Evolutionary conservation across 2,888 invertebrate genomes (phyloP).

Genomic region (Eueremaeus valkanovi): DNA sequence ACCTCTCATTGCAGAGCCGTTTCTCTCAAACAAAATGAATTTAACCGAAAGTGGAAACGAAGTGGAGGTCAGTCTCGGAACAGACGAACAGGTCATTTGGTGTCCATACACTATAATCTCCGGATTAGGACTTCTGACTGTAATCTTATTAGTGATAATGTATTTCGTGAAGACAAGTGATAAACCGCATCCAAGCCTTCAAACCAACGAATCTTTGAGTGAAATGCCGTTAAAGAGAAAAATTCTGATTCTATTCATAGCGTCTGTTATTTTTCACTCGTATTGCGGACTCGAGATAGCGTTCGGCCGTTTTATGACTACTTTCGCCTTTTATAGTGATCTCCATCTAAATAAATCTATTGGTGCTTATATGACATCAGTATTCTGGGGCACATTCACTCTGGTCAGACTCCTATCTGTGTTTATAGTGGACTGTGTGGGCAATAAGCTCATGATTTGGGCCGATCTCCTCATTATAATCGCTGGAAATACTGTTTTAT

Average conservation of each 20-base stretch:
- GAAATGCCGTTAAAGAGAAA: background rate
- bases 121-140: background rate
- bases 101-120: background rate
- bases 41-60: background rate
- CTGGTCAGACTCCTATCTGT: constrained; percentile 53
- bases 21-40: constrained; percentile 48
- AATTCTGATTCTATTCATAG: background rate
- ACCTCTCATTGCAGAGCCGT: constrained; percentile 54
- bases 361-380: constrained; percentile 50
- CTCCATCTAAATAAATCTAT: constrained; percentile 46
- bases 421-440: constrained; percentile 43
- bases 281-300: constrained; percentile 55
- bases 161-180: constrained; percentile 18
- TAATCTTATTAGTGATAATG: constrained; percentile 12
- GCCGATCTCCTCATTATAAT: constrained; percentile 42
- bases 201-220: background rate
- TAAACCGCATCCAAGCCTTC: constrained; percentile 23
- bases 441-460: constrained; percentile 37
- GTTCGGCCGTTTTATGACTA: constrained; percentile 54
- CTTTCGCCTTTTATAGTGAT: constrained; percentile 51
- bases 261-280: constrained; percentile 49
- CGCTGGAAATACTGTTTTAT: constrained; percentile 30
- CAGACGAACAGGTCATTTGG: background rate
- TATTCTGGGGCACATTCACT: constrained; percentile 55
- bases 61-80: background rate